A percentile compares a stretch with the other conserved stretches of the same genome.
Conservation (phyloP, 2,888 invertebrate genomes). For the Nemurella pictetii region DNA sequence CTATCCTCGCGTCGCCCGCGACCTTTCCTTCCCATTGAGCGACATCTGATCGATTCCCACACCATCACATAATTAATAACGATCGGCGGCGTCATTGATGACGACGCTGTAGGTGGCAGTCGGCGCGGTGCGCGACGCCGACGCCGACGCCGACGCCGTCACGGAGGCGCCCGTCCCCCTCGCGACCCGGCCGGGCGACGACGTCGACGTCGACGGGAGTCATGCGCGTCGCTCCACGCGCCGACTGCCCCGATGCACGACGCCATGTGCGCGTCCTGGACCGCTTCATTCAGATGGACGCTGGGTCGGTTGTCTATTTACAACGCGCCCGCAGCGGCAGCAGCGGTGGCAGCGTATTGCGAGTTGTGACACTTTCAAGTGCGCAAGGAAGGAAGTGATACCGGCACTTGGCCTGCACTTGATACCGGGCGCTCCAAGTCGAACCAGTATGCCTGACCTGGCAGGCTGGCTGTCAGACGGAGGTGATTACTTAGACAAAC, state of each 20-base stretch:
- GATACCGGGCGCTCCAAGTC: neutral
- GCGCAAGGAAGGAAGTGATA: neutral
- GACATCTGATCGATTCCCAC: slow-evolving; percentile 8
- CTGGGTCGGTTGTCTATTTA: neutral
- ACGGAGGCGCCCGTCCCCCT: too few species aligned
- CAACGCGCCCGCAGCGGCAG: neutral
- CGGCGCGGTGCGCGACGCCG: neutral
- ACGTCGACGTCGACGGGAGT: neutral
- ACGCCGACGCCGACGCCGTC: neutral
- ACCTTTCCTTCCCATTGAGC: neutral
- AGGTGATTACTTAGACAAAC: neutral
- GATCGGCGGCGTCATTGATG: neutral
- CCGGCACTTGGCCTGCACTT: neutral
- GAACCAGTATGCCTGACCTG: neutral
- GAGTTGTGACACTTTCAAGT: neutral
- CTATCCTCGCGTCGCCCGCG: neutral
- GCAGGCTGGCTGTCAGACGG: neutral
- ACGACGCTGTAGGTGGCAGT: neutral
- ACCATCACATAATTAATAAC: neutral
- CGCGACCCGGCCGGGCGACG: too few species aligned
- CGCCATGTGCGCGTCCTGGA: neutral
- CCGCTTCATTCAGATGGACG: neutral
- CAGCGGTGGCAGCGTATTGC: neutral
- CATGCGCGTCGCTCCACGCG: neutral
- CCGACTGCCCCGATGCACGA: neutral